Percentiles rank a stretch among this genome's conserved stretches.
Evolutionary conservation across 2,888 invertebrate species (phyloP).

Genomic region (Thecocarcelia acutangulata): DNA sequence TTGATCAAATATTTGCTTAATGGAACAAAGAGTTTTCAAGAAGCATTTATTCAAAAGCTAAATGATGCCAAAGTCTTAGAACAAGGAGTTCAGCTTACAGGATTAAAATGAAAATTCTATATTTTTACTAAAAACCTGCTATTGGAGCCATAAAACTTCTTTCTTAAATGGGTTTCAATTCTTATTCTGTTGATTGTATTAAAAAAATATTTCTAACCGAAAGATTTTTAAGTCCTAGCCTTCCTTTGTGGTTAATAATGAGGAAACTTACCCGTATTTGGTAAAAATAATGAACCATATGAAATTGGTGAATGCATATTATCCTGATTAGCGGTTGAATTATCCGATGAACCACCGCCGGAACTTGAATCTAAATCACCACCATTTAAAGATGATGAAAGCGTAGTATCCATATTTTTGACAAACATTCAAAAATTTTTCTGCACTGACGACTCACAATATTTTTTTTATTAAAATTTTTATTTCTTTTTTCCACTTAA

Average conservation of each 20-base stretch:
- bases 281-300: slow-evolving; percentile 79
- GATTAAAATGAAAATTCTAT: too few relatives aligned
- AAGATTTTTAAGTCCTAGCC: background rate
- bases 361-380: slow-evolving; percentile 81
- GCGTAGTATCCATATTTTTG: slow-evolving; percentile 79
- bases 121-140: too few relatives aligned
- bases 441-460: background rate
- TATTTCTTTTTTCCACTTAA: slow-evolving; percentile 13
- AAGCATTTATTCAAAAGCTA: too few relatives aligned
- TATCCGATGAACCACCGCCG: slow-evolving; percentile 80
- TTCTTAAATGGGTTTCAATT: too few relatives aligned
- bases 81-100: too few relatives aligned
- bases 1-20: too few relatives aligned
- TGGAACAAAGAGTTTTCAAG: too few relatives aligned
- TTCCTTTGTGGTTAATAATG: background rate
- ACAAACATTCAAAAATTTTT: slow-evolving; percentile 75
- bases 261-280: slow-evolving; percentile 76
- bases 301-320: slow-evolving; percentile 79
- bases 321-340: slow-evolving; percentile 78
- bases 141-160: too few relatives aligned
- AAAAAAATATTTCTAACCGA: too few relatives aligned
- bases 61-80: too few relatives aligned
- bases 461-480: background rate
- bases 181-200: too few relatives aligned
- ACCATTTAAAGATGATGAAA: slow-evolving; percentile 78